Percentiles rank a stretch among this genome's conserved stretches.
These are phyloP conservation scores for Pituophis catenifer DNA, from an alignment of 2,113 vertebrate genomes.

Conservation along the genomic window DNA sequence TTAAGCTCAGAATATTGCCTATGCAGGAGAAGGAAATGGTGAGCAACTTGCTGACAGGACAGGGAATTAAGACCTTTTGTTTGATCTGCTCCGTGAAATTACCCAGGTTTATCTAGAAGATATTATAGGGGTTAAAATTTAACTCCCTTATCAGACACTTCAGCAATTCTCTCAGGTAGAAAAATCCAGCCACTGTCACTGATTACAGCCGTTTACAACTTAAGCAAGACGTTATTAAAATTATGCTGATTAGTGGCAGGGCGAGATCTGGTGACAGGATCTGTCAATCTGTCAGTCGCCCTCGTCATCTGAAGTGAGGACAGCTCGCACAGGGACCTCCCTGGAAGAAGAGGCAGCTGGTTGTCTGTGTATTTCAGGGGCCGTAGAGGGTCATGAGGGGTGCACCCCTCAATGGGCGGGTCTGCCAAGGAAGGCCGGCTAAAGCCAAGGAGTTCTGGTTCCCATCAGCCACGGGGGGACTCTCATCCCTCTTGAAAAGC, in stretches of 20 bases:
- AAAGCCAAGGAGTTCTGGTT: background rate
- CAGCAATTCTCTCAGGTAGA: background rate
- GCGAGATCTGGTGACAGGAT: background rate
- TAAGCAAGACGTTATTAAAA: background rate
- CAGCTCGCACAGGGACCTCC: fast-evolving
- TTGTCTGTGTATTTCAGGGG: background rate
- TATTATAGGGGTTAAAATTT: background rate
- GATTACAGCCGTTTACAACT: fast-evolving
- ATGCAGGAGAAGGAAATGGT: background rate
- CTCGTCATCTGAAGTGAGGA: background rate
- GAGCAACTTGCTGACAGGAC: background rate
- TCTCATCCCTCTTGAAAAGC: background rate
- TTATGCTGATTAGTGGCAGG: background rate
- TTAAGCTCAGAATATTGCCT: background rate
- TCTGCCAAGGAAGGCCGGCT: background rate
- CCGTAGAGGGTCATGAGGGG: background rate
- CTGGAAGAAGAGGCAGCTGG: background rate
- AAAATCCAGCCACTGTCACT: background rate
- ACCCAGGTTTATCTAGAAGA: background rate
- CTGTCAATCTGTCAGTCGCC: background rate
- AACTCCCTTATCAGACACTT: background rate
- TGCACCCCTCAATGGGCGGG: background rate
- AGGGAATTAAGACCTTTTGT: background rate
- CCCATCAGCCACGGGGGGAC: background rate
- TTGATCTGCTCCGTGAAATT: too few relatives aligned